Base-by-base conservation (phyloP, 2,888 invertebrate genomes). In the Troilus luridus region DNA sequence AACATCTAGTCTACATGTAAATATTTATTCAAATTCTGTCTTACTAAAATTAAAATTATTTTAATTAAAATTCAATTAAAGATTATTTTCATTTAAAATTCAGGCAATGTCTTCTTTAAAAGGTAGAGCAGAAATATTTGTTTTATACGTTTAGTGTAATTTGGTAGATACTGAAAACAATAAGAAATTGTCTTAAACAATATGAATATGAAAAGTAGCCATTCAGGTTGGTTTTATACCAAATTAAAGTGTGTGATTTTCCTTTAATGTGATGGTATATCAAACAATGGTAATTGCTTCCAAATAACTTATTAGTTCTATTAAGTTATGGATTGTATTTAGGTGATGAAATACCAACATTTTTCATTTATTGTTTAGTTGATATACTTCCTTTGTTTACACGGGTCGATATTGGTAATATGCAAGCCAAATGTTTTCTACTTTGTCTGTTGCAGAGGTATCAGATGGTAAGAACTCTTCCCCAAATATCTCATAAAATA, bases 321-420 rank as follows among this genome's bases (percentile, higher is more conserved):
- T 62, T 21, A 8, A 62, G 9, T 3, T 24, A n/a, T 10, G 24
- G 24, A 3, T 64, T 64, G 64, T 24, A 11, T 64, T 64, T 64
- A 10, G 14, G 14, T 59, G 59, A 59, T 59, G 14, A 59, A 10
- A 5, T 10, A 59, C 59, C 14, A 59, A 12, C 14, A 12, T 59
- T 59, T 59, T 59, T 59, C 59, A 0, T 14, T 59, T 59, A 12
- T 12, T 19, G 21, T 85, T 81, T 85, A 85, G 85, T 58, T 85
- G 85, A 85, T n/a, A n/a, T 85, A 85, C 54, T 85, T n/a, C 56
- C 85, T 85, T 58, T 85, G 85, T 85, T 85, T n/a, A 56, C 5
- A 3, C 9, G 56, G 56, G 56, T 11, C 56, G 85, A 85, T 54
- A 85, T 14, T 85, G 85, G 85, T 6, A 85, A 14, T 56, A 56